A percentile compares a stretch with the other conserved stretches of the same genome.
Conservation (phyloP, 2,888 invertebrate species). For the Drosophila falleni region DNA sequence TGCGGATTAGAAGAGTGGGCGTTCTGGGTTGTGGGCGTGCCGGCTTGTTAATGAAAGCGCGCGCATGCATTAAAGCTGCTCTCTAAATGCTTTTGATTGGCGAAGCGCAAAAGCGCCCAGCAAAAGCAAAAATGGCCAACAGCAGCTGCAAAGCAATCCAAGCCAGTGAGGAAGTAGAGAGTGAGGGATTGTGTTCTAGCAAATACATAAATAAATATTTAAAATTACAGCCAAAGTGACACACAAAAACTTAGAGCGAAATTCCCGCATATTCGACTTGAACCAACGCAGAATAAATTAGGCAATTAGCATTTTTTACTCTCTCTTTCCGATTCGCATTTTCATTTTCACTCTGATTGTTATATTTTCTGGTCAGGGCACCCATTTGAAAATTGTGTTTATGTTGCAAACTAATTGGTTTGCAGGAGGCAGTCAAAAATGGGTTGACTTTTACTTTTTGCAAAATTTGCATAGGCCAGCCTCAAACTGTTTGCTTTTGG, state of each 20-base stretch:
- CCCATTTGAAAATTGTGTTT: constrained; percentile 44
- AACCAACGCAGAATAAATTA: constrained; percentile 64
- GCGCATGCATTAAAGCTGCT: constrained; percentile 79
- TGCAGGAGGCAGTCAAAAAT: constrained; percentile 9
- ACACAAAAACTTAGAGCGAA: constrained; percentile 40
- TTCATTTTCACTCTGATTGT: constrained; percentile 9
- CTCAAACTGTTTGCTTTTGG: constrained; percentile 40
- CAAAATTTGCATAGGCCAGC: constrained; percentile 47
- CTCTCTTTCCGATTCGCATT: neutral
- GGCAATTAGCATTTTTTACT: constrained; percentile 69
- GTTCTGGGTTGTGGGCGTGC: constrained; percentile 54
- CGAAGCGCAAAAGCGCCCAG: constrained; percentile 75
- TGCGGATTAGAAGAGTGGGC: constrained; percentile 70
- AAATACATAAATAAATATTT: constrained; percentile 63
- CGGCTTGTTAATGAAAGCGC: constrained; percentile 78
- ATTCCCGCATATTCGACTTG: constrained; percentile 31
- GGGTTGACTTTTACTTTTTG: constrained; percentile 40
- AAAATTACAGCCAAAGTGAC: constrained; percentile 50
- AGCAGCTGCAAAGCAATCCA: constrained; percentile 31
- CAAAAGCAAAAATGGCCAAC: constrained; percentile 58
- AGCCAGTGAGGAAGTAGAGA: neutral
- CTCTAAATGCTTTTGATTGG: constrained; percentile 78
- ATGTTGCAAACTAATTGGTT: constrained; percentile 24
- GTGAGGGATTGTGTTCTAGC: constrained; percentile 3
- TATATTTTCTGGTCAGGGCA: constrained; percentile 22